A percentile compares a stretch with the other conserved stretches of the same genome.
Conservation (phyloP, 1,140 invertebrate species). For the Watersipora subatra region DNA sequence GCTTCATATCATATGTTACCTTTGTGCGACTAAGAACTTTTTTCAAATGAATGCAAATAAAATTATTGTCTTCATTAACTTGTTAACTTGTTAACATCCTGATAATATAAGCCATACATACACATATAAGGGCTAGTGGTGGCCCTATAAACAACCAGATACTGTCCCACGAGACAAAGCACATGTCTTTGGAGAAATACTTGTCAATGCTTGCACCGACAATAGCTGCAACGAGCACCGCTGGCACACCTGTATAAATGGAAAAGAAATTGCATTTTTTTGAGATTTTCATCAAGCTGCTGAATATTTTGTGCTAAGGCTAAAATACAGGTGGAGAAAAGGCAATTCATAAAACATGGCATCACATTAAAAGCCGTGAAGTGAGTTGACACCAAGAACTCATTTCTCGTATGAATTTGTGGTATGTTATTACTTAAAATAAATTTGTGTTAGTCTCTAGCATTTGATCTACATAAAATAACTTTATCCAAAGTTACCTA, state of each 20-base stretch:
- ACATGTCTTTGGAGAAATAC: slow-evolving; percentile 17
- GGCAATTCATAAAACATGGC: neutral
- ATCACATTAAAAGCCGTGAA: neutral
- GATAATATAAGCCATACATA: too few relatives aligned
- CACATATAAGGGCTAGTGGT: slow-evolving; percentile 29
- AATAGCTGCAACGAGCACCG: slow-evolving; percentile 33
- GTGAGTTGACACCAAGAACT: too few relatives aligned
- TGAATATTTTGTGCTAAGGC: neutral
- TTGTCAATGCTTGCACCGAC: slow-evolving; percentile 28
- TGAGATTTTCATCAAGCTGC: neutral
- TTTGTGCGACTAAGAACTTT: too few relatives aligned
- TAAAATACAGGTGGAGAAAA: neutral
- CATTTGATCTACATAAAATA: too few relatives aligned
- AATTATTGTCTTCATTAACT: too few relatives aligned
- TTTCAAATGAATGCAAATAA: too few relatives aligned
- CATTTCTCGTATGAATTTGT: too few relatives aligned
- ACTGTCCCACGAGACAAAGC: slow-evolving; percentile 32
- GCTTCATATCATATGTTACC: too few relatives aligned
- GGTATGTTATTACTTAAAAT: too few relatives aligned
- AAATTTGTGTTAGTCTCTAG: too few relatives aligned
- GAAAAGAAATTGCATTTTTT: neutral
- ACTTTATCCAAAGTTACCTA: too few relatives aligned
- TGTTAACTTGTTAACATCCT: too few relatives aligned
- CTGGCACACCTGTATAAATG: slow-evolving; percentile 29
- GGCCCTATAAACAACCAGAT: slow-evolving; percentile 37